These are phyloP conservation scores for Sylvilagus bachmani DNA, from an alignment of 2,113 vertebrate genomes.

Conservation along the genomic window DNA sequence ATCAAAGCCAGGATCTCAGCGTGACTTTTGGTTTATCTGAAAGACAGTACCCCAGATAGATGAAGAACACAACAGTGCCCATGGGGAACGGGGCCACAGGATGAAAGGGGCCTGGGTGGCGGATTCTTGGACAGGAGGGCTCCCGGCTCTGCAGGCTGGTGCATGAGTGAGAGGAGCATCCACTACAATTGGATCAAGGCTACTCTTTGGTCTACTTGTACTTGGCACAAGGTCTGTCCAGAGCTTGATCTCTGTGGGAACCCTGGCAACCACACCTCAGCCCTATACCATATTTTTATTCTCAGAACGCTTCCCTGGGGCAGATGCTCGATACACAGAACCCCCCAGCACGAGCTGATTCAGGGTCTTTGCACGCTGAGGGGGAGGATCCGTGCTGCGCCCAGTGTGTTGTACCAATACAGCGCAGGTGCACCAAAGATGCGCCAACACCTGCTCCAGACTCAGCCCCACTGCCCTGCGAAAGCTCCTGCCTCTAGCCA, in stretches of 20 bases:
- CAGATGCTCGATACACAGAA: background rate
- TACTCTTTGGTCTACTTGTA: background rate
- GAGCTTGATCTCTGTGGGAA: background rate
- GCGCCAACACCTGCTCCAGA: no score
- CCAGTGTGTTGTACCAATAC: background rate
- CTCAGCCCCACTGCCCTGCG: background rate
- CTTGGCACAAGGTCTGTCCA: background rate
- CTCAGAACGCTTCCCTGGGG: background rate
- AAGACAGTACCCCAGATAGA: background rate
- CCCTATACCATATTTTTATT: fast-evolving
- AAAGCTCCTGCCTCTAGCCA: background rate
- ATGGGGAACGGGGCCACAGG: background rate
- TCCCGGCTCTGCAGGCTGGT: background rate
- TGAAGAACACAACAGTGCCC: background rate
- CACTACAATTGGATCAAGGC: background rate
- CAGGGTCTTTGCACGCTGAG: background rate
- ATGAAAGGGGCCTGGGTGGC: background rate
- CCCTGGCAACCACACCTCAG: background rate
- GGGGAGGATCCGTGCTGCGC: background rate
- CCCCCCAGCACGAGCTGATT: background rate
- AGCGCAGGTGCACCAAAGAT: background rate
- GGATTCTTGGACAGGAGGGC: background rate
- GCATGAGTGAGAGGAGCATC: background rate
- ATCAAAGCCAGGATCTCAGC: background rate
- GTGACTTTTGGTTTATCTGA: background rate